phyloP scores from a whole-genome alignment of 2,888 invertebrate species.

The Flexamia atlantica region DNA sequence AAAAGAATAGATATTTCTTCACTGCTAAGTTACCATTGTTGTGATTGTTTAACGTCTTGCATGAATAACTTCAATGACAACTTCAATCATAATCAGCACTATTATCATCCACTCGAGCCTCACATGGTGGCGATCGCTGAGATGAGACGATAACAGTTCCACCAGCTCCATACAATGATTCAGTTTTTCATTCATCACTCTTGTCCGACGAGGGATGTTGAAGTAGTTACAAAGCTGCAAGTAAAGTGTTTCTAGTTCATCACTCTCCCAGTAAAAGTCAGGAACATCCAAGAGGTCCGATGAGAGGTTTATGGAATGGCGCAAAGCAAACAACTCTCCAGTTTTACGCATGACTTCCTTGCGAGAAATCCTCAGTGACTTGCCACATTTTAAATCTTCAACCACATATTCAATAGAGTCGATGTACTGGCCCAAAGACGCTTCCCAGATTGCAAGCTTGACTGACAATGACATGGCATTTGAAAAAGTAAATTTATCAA shows the following conservation, averaged over 20 bases:
- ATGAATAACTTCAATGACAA: slow-evolving; percentile 90
- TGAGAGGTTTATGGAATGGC: slow-evolving; percentile 94
- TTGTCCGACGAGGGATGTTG: slow-evolving; percentile 89
- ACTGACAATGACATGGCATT: slow-evolving; percentile 96
- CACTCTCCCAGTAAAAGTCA: slow-evolving; percentile 99
- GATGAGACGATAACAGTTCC: slow-evolving; percentile 91
- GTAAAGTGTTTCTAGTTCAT: slow-evolving; percentile 91
- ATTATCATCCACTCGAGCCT: slow-evolving; percentile 99
- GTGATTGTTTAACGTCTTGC: slow-evolving; percentile 73
- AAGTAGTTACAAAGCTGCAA: slow-evolving; percentile 90
- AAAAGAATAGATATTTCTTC: too few species aligned
- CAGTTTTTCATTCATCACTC: slow-evolving; percentile 96
- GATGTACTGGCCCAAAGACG: slow-evolving; percentile 89
- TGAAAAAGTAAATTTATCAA: slow-evolving; percentile 96
- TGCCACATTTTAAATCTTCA: slow-evolving; percentile 87
- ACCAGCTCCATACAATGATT: slow-evolving; percentile 96
- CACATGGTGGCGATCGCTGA: slow-evolving; percentile 95
- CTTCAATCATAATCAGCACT: slow-evolving; percentile 95
- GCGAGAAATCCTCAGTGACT: slow-evolving; percentile 83
- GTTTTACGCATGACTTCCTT: slow-evolving; percentile 86
- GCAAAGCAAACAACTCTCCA: slow-evolving; percentile 92
- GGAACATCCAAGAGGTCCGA: slow-evolving; percentile 96
- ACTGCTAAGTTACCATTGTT: too few species aligned
- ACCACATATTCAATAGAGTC: slow-evolving; percentile 90
- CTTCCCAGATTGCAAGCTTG: slow-evolving; percentile 96